Percentiles rank a stretch among this genome's conserved stretches.
phyloP scores from a whole-genome alignment of 1,140 invertebrate species.

The Anthonomus grandis region DNA sequence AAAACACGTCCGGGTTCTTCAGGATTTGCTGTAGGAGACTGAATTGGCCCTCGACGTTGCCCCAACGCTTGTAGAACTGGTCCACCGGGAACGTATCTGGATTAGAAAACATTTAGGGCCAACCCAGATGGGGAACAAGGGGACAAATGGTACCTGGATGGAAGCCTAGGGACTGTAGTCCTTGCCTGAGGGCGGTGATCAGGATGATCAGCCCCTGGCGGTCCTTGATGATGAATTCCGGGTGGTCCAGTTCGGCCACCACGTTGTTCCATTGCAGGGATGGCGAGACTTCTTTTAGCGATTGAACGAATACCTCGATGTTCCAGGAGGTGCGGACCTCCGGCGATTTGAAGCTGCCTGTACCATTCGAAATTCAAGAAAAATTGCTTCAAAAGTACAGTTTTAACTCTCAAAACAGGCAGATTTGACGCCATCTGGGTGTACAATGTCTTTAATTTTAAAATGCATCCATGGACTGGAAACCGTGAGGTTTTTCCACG shows the following conservation, averaged over 20 bases:
- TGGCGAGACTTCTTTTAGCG: slow-evolving; percentile 83
- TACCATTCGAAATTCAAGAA: slow-evolving; percentile 49
- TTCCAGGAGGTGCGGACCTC: slow-evolving; percentile 74
- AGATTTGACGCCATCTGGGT: background rate
- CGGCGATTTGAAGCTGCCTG: slow-evolving; percentile 47
- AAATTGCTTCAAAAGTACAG: too few relatives aligned
- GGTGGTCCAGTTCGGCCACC: slow-evolving; percentile 83
- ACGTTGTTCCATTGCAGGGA: slow-evolving; percentile 91
- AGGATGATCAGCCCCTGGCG: slow-evolving; percentile 78
- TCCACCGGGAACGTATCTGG: slow-evolving; percentile 20
- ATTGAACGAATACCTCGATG: slow-evolving; percentile 87
- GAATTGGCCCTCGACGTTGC: slow-evolving; percentile 89
- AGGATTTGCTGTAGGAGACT: slow-evolving; percentile 83
- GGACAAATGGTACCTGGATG: slow-evolving; percentile 68
- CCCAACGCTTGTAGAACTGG: slow-evolving; percentile 67
- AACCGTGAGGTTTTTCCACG: too few relatives aligned
- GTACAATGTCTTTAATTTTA: background rate
- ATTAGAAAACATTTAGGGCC: background rate
- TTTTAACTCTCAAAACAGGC: too few relatives aligned
- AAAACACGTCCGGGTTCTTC: slow-evolving; percentile 90
- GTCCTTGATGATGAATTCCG: slow-evolving; percentile 85
- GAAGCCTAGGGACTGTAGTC: slow-evolving; percentile 71
- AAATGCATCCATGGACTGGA: too few relatives aligned
- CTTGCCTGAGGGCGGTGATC: slow-evolving; percentile 74
- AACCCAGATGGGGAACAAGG: background rate